Evolutionary conservation across 2,888 invertebrate species (phyloP), one percentile per base, ranked within the genome.

Genomic region (Parasteatoda lunata): DNA sequence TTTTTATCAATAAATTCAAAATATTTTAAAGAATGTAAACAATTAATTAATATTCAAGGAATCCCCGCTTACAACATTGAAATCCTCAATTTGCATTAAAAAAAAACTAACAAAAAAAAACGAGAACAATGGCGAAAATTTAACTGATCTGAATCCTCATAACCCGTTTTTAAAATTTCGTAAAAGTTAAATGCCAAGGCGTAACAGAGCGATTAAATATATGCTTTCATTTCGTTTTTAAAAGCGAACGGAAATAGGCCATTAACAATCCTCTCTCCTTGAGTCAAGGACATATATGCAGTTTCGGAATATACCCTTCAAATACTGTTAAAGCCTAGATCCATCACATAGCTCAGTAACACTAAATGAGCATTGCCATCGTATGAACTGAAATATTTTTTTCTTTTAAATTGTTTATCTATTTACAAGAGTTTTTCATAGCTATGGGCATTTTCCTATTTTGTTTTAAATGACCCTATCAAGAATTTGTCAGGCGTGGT

Each of bases 161-260:
- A 59, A 59, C 59, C 59, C n/a, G 59, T 59, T 59, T 59, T 7
- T 9, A 59, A n/a, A 59, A 13, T 59, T 54, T 59, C 59, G n/a
- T n/a, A n/a, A 59, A 59, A 59, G n/a, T 9, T n/a, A 7, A 59
- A 59, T 59, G 59, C 59, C 59, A 59, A 59, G n/a, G n/a, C 59
- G 59, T 59, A 59, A 59, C n/a, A 9, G 8, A 59, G 59, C 59
- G n/a, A 59, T 59, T 59, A 59, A 59, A 59, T 59, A n/a, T 59
- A 9, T n/a, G 59, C 59, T 59, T n/a, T 59, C 54, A 11, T n/a
- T 59, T 59, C n/a, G 59, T 3, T 9, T 59, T 13, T 13, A 59
- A 59, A n/a, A 59, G 59, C 59, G n/a, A 59, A 59, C 59, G 77
- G 77, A 77, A 77, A 45, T 77, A 13, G 77, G 77, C 52, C 77